Evolutionary conservation across 2,888 invertebrate genomes (phyloP), one percentile per base, ranked within the genome.

Genomic region (Panorpa germanica): DNA sequence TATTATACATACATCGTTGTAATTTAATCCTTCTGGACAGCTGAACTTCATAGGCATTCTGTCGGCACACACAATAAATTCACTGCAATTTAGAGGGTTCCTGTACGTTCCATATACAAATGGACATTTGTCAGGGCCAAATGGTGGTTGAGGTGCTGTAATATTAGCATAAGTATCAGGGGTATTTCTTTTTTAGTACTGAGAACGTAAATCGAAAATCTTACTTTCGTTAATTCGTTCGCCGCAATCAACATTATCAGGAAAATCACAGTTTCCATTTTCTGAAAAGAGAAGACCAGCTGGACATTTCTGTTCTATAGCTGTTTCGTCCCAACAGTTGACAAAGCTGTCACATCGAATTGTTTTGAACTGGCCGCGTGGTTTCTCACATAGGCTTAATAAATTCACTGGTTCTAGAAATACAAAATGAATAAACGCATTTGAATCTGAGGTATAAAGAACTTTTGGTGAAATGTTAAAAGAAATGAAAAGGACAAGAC

Each of bases 241-340:
- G 15, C 57, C 57, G 44, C 75, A 75, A 37, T 70, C 58, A 3
- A 74, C 73, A 40, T 65, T 69, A 37, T 60, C 55, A 0, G 63
- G 53, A 41, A 65, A 74, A 41, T 75, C 75, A 35, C 75, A 76
- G 38, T 63, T 67, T 30, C 53, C 49, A 2, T 59, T 63, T 24
- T 57, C 52, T 1, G 69, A 66, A 47, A 75, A 75, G 20, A 68
- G 44, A 4, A 73, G 45, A 1, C 66, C 69, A 7, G 52, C 50
- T 0, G 72, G 71, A 36, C 75, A 76, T 12, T 63, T 59, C 45
- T 73, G 67, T 40, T 74, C 74, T 14, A 65, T 57, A 0, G 65
- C 70, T 38, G 61, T 59, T 1, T 68, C 73, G 39, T 74, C 71
- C 75, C 75, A 75, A 45, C 75, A 76, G 47, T 74, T 73, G 9